Percentiles rank a stretch among this genome's conserved stretches.
phyloP scores from a whole-genome alignment of 2,888 invertebrate genomes.

The Eupithecia inturbata region DNA sequence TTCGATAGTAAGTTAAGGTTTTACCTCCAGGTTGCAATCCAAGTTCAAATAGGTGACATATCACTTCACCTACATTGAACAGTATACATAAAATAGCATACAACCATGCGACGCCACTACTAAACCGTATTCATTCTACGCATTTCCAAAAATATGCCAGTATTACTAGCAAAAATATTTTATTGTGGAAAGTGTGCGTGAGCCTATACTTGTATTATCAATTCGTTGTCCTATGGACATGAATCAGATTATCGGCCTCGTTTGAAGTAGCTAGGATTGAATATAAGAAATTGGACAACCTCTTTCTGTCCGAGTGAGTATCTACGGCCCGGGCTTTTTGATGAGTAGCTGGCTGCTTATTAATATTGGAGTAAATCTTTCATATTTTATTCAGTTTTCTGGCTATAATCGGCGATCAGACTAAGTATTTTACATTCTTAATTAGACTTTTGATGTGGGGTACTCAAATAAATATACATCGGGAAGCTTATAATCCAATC shows the following conservation, averaged over 20 bases:
- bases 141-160: conserved; percentile 5
- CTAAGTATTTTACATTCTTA: no score
- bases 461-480: no score
- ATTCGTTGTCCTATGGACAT: conserved; percentile 20
- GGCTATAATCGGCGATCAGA: background rate
- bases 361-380: background rate
- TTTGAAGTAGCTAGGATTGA: conserved; percentile 26
- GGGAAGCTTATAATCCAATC: no score
- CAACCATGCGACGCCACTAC: background rate
- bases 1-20: background rate
- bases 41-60: background rate
- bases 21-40: background rate
- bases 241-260: conserved; percentile 29
- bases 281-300: conserved; percentile 30
- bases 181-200: conserved; percentile 13
- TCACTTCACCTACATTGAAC: background rate
- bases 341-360: no score
- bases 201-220: conserved; percentile 27
- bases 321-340: no score
- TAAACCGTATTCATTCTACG: background rate
- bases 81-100: no score
- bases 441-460: no score
- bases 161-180: background rate
- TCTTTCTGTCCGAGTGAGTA: conserved; percentile 12
- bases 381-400: conserved; percentile 1